Percentiles rank a stretch among this genome's conserved stretches.
These are phyloP conservation scores for Erebia palarica DNA, from an alignment of 2,888 invertebrate species.

Conservation along the genomic window DNA sequence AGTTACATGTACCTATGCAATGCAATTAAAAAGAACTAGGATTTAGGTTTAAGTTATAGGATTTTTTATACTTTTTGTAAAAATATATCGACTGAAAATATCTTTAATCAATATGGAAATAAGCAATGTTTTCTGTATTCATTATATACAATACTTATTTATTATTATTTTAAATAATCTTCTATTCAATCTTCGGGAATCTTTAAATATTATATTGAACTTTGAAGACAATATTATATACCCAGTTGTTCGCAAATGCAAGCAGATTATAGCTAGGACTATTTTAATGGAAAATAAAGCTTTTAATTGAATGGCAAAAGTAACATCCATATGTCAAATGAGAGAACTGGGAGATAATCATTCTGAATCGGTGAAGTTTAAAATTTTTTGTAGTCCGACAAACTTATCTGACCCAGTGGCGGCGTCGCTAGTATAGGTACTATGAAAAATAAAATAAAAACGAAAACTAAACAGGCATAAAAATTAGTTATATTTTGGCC, in stretches of 20 bases:
- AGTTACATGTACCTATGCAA: slow-evolving; percentile 12
- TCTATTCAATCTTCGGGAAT: slow-evolving; percentile 33
- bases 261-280: background rate
- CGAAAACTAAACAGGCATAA: too few relatives aligned
- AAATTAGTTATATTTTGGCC: too few relatives aligned
- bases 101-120: slow-evolving; percentile 50
- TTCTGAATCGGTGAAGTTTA: too few relatives aligned
- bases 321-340: too few relatives aligned
- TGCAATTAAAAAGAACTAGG: background rate
- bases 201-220: slow-evolving; percentile 16
- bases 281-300: background rate
- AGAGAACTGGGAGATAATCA: too few relatives aligned
- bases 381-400: too few relatives aligned
- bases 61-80: slow-evolving; percentile 53
- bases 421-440: too few relatives aligned
- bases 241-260: background rate
- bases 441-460: too few relatives aligned
- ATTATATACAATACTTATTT: slow-evolving; percentile 42
- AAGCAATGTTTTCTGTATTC: slow-evolving; percentile 36
- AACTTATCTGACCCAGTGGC: too few relatives aligned
- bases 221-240: background rate
- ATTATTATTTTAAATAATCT: slow-evolving; percentile 39
- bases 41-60: slow-evolving; percentile 17
- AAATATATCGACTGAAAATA: slow-evolving; percentile 62
- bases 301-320: too few relatives aligned